phyloP scores from a whole-genome alignment of 2,113 vertebrate genomes.

The Sclerurus mexicanus region DNA sequence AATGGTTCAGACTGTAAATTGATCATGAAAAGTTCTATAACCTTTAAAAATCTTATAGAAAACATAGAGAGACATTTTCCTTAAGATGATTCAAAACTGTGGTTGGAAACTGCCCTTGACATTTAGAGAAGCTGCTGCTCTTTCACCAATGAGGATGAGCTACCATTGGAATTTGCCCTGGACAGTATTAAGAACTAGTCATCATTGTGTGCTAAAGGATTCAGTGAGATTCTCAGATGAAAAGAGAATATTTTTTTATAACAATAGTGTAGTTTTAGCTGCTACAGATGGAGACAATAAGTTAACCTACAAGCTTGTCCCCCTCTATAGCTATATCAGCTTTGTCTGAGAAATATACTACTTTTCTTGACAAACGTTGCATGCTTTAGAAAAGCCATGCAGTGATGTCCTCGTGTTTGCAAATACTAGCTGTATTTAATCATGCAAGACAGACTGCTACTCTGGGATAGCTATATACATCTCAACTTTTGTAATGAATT shows the following conservation, averaged over 20 bases:
- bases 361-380: not conserved
- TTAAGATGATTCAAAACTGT: not conserved
- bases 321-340: not conserved
- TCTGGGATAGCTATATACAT: not conserved
- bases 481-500: not conserved
- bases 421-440: constrained; percentile 5
- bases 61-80: not conserved
- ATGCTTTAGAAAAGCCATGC: not conserved
- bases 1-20: not conserved
- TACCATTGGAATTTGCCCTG: not conserved
- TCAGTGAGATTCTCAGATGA: not conserved
- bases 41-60: not conserved
- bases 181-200: not conserved
- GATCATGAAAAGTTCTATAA: not conserved
- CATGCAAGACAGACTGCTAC: not conserved
- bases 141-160: not conserved
- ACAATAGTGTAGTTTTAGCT: not conserved
- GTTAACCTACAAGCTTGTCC: not conserved
- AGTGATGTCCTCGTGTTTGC: not conserved
- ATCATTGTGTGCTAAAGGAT: not conserved
- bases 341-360: not conserved
- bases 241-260: not conserved
- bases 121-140: not conserved
- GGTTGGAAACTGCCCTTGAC: not conserved
- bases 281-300: not conserved